Evolutionary conservation across 2,797 vertebrate species (phyloP), one percentile per base, ranked within the genome.

Genomic region (Acrossocheilus wenchowensis): DNA sequence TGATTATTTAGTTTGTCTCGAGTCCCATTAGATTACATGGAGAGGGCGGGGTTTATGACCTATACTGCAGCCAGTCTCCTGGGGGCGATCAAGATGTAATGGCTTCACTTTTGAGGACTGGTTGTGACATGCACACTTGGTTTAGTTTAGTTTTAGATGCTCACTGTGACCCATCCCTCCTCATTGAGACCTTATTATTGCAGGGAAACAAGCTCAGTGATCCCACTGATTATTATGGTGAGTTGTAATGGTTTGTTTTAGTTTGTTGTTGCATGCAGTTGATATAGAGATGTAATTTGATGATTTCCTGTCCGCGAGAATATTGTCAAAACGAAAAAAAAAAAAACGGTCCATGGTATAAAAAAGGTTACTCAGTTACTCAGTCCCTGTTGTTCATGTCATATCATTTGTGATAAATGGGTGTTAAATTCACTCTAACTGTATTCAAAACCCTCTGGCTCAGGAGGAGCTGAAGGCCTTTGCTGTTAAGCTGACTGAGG

Each of bases 401-500:
- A 64, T 26, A 30, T 64, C 12, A 64, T 26, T 9, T 68, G 17
- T 68, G 7, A 36, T 68, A 68, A 68, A 39, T 68, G 34, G 8
- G 19, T 43, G 36, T 85, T 52, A 83, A 79, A 85, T 62, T n/a
- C 17, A 64, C 10, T 50, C 64, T 34, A 77, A 26, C 73, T 81
- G n/a, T 66, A 43, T 74, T 60, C 17, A 39, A 17, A 81, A 84
- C 39, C 34, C 30, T 23, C 23, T 87, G 54, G 74, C 88, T 12
- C 83, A 96, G 96, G 94, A 95, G 78, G 92, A 93, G 86, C 94
- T 98, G 87, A 93, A 96, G 75, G 88, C 88, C 8, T 83, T 96
- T 90, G 93, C 95, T 0, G 92, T 92, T 36, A 95, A 96, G 88
- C 94, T 99, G 88, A 95, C 94, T 0, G 95, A 96, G 1, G 97